A percentile compares a stretch with the other conserved stretches of the same genome.
phyloP scores from a whole-genome alignment of 2,113 vertebrate species.

The Pandion haliaetus region DNA sequence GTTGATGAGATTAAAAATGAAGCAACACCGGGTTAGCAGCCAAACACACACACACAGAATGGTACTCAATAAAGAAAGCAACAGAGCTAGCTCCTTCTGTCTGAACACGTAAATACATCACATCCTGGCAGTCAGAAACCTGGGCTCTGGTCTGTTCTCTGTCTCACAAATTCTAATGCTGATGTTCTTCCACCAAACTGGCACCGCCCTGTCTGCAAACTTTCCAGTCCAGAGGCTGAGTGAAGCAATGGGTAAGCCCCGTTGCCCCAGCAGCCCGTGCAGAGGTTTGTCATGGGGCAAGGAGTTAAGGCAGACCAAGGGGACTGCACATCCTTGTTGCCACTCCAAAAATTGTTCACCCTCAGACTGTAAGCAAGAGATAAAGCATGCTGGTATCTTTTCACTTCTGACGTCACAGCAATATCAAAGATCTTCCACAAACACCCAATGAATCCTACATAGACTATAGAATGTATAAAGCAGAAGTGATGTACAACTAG shows the following conservation, averaged over 20 bases:
- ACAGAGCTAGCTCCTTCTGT: neutral
- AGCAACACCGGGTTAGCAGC: neutral
- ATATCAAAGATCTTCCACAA: neutral
- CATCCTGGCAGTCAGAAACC: neutral
- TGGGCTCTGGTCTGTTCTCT: neutral
- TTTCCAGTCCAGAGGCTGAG: neutral
- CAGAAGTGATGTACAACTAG: neutral
- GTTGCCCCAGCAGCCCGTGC: neutral
- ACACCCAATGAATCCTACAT: neutral
- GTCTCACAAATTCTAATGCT: neutral
- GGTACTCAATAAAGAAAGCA: neutral
- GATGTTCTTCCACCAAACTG: neutral
- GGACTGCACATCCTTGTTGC: neutral
- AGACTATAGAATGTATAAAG: neutral
- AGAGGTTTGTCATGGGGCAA: neutral
- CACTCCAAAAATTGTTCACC: neutral
- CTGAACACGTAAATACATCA: fast-evolving
- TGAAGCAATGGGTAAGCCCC: fast-evolving
- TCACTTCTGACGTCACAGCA: neutral
- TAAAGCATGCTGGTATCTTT: neutral
- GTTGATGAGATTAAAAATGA: neutral
- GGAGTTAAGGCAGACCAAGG: neutral
- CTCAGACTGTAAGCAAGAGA: neutral
- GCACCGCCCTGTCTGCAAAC: neutral
- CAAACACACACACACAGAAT: fast-evolving